Base-by-base conservation (phyloP, 2,888 invertebrate species). In the Alsophila aescularia region DNA sequence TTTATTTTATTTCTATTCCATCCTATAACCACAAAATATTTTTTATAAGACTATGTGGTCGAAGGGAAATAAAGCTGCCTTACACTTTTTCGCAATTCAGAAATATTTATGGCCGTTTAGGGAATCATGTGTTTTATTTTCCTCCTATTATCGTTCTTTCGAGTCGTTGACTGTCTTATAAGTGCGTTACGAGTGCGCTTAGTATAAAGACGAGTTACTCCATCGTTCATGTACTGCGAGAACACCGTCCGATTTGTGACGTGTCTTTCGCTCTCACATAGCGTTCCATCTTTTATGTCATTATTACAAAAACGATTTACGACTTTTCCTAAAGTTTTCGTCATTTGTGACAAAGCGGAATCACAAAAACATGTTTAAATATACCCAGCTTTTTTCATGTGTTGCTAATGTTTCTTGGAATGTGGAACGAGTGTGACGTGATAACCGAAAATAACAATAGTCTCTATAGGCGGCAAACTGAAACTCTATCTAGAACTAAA, bases 401-500 rank as follows among this genome's bases (percentile, higher is more conserved):
- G 77, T 77, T 76, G 74, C 76, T 75, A 76, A 67, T 72, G 72
- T 65, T 64, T 51, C 61, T 43, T 52, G 76, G 78, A 77, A 82
- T 83, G 75, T 72, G 65, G 74, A 72, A 47, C 69, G 64, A 47
- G 62, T 21, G 31, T 58, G 52, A 58, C 58, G 60, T 55, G 44
- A 45, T 34, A 15, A 39, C 40, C 57, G 1, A 53, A 62, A 65
- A 65, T 65, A 60, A 59, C 50, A 52, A 55, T 60, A 62, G 62
- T 65, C 60, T 62, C 64, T 60, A 60, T 62, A 58, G 50, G 54
- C 49, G 49, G 51, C 32, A 39, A 45, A 43, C 34, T 37, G 43
- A 29, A 48, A 43, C 21, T 42, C 16, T 42, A 51, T 45, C 37
- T 43, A 16, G 44, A 50, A 27, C 32, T 40, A 24, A 31, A 42